phyloP scores from a whole-genome alignment of 2,797 vertebrate species.

The Loriculus beryllinus region DNA sequence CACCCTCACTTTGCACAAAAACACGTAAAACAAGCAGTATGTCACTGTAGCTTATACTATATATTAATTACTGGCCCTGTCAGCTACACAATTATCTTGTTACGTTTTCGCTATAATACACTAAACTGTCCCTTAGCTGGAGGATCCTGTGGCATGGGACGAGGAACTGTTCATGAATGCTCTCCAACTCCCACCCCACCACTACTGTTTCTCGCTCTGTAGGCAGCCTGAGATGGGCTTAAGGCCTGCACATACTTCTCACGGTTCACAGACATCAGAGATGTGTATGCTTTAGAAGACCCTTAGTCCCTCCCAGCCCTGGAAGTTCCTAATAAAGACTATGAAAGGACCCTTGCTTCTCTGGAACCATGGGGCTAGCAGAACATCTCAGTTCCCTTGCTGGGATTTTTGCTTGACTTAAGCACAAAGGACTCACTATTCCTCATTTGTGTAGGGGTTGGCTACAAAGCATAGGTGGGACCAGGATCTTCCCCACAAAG shows the following conservation, averaged over 20 bases:
- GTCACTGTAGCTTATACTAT: background rate
- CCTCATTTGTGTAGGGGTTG: background rate
- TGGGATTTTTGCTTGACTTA: background rate
- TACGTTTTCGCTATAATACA: background rate
- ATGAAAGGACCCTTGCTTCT: background rate
- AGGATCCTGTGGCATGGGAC: background rate
- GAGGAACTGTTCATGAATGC: background rate
- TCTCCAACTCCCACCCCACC: background rate
- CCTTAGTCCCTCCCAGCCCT: background rate
- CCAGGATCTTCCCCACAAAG: background rate
- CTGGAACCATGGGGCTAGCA: background rate
- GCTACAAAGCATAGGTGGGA: background rate
- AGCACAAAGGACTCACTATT: background rate
- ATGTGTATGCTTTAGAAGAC: background rate
- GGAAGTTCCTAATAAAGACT: background rate
- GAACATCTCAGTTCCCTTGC: background rate
- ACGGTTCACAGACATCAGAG: background rate
- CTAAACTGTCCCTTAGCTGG: background rate
- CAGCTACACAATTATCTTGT: background rate
- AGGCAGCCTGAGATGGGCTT: background rate
- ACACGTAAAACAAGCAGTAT: background rate
- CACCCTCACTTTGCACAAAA: background rate
- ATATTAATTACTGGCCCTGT: background rate
- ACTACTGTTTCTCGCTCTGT: background rate
- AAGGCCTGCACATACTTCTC: rapidly evolving